Conservation (phyloP, 92 coral and sea anemone genomes). For the Epizoanthus ramosus region DNA sequence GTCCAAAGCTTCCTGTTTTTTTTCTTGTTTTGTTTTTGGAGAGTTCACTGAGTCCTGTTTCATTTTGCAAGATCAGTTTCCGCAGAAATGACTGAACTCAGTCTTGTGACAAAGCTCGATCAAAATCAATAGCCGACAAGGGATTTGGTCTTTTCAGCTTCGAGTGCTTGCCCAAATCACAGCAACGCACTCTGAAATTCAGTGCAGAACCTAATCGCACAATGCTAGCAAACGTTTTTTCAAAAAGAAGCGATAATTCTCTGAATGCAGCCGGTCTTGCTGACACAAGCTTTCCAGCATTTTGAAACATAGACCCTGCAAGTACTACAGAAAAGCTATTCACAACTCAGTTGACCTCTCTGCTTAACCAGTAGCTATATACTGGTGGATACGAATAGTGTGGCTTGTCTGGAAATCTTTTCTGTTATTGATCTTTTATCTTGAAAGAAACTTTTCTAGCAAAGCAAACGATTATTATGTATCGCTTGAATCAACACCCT, state of each 20-base stretch:
- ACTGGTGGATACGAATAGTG: neutral
- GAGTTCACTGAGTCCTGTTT: neutral
- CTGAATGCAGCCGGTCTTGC: too few relatives aligned
- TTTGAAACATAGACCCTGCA: neutral
- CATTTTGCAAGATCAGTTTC: neutral
- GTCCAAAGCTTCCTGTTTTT: neutral
- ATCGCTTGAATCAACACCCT: neutral
- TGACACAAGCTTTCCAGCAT: too few relatives aligned
- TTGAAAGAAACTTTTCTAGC: neutral
- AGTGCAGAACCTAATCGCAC: too few relatives aligned
- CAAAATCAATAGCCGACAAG: neutral
- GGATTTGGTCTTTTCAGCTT: conserved; percentile 4
- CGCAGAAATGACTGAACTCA: neutral
- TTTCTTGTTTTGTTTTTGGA: neutral
- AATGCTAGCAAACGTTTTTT: too few relatives aligned
- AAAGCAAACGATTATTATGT: neutral
- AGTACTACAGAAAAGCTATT: too few relatives aligned
- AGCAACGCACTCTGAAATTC: conserved; percentile 14
- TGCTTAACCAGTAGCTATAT: neutral
- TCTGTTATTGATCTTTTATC: conserved; percentile 41
- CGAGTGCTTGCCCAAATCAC: conserved; percentile 19
- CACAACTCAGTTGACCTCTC: neutral
- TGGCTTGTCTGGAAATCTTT: conserved; percentile 20
- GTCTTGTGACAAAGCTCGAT: neutral
- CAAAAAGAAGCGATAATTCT: too few relatives aligned